A percentile compares a stretch with the other conserved stretches of the same genome.
Conservation (phyloP, 2,113 vertebrate species). For the Columba livia region DNA sequence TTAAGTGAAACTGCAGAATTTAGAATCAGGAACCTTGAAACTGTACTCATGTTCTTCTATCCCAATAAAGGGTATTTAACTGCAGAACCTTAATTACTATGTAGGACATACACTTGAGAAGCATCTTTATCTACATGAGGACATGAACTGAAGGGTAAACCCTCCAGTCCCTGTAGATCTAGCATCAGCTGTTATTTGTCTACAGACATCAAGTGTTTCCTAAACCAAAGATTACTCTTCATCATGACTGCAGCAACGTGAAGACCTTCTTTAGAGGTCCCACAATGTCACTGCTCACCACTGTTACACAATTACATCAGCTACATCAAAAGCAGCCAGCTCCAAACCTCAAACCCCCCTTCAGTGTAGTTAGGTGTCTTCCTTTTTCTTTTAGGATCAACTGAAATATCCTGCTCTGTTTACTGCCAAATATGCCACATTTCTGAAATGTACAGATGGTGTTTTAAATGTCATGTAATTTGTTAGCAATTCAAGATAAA, state of each 20-base stretch:
- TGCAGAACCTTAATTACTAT: accelerated
- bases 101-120: accelerated
- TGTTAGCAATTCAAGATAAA: neutral
- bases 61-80: neutral
- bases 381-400: too few species aligned
- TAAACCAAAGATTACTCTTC: neutral
- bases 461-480: accelerated
- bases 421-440: accelerated
- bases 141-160: neutral
- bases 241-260: accelerated
- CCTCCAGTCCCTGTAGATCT: accelerated
- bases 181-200: neutral
- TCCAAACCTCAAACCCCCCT: accelerated
- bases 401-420: accelerated
- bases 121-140: neutral
- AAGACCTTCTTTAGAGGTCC: neutral
- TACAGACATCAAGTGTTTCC: accelerated
- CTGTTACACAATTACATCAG: neutral
- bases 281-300: accelerated
- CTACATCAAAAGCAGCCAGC: neutral
- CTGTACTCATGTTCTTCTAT: accelerated
- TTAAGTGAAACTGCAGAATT: neutral
- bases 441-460: accelerated
- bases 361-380: accelerated
- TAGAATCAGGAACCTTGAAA: neutral